Evolutionary conservation across 2,888 invertebrate genomes (phyloP).

Genomic region (Cryptus armator): DNA sequence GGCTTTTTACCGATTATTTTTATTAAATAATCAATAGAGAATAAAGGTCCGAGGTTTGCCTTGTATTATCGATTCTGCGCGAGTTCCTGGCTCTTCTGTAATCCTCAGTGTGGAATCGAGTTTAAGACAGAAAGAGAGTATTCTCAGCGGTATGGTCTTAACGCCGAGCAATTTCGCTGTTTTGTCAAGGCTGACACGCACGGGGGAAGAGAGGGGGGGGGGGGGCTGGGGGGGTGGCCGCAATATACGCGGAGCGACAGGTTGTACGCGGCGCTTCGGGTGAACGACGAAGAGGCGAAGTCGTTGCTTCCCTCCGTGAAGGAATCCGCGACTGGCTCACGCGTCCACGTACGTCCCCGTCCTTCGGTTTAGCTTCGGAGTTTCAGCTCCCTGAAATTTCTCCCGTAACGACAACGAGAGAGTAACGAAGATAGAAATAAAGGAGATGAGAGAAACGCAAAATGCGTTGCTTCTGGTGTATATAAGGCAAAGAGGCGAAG

Average conservation of each 20-base stretch:
- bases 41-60: too few species aligned
- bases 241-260: slow-evolving; percentile 76
- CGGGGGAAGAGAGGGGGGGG: neutral
- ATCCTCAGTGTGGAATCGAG: neutral
- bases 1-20: too few species aligned
- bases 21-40: too few species aligned
- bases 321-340: slow-evolving; percentile 60
- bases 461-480: slow-evolving; percentile 25
- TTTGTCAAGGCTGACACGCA: slow-evolving; percentile 76
- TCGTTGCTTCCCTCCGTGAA: slow-evolving; percentile 24
- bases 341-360: slow-evolving; percentile 50
- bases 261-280: slow-evolving; percentile 80
- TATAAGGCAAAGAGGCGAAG: slow-evolving; percentile 17
- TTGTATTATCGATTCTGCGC: neutral
- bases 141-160: slow-evolving; percentile 59
- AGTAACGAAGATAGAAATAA: slow-evolving; percentile 17
- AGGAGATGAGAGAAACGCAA: slow-evolving; percentile 6
- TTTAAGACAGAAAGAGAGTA: neutral
- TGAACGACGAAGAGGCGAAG: slow-evolving; percentile 16
- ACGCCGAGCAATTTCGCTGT: slow-evolving; percentile 76
- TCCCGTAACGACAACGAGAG: slow-evolving; percentile 6
- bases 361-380: slow-evolving; percentile 47
- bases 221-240: neutral
- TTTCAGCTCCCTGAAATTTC: slow-evolving; percentile 50
- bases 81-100: neutral